A percentile compares a stretch with the other conserved stretches of the same genome.
phyloP scores from a whole-genome alignment of 1,140 invertebrate species.

The Drosophila takahashii region DNA sequence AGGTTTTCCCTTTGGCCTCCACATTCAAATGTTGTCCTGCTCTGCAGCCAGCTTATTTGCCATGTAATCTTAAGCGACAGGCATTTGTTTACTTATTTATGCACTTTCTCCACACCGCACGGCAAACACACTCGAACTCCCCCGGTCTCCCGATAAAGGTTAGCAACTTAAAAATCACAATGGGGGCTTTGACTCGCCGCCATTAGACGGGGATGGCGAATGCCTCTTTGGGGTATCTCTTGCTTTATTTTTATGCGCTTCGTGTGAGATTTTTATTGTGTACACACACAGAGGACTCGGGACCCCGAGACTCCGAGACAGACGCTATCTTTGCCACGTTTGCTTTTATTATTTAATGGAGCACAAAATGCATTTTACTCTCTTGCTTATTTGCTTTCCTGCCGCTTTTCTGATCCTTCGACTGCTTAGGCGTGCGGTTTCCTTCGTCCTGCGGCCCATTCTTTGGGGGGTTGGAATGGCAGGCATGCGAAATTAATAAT shows the following conservation, averaged over 20 bases:
- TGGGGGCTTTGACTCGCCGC: slow-evolving; percentile 72
- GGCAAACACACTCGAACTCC: slow-evolving; percentile 11
- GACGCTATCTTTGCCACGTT: slow-evolving; percentile 77
- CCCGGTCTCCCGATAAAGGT: slow-evolving; percentile 44
- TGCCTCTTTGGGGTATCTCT: slow-evolving; percentile 43
- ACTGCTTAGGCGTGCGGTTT: slow-evolving; percentile 35
- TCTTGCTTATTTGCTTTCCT: slow-evolving; percentile 35
- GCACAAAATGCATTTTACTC: slow-evolving; percentile 80
- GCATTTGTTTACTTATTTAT: slow-evolving; percentile 83
- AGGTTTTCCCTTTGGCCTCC: slow-evolving; percentile 38
- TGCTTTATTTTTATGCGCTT: slow-evolving; percentile 81
- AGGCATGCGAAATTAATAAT: slow-evolving; percentile 76
- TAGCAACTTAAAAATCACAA: slow-evolving; percentile 81
- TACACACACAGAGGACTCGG: slow-evolving; percentile 58
- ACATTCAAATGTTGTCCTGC: slow-evolving; percentile 78
- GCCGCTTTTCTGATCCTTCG: slow-evolving; percentile 13
- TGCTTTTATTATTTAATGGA: slow-evolving; percentile 84
- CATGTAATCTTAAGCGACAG: slow-evolving; percentile 83
- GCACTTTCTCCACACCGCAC: slow-evolving; percentile 61
- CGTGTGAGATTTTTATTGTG: slow-evolving; percentile 83
- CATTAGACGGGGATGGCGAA: slow-evolving; percentile 60
- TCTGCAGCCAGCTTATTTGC: slow-evolving; percentile 69
- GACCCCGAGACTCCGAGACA: slow-evolving; percentile 46
- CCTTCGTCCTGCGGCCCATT: slow-evolving; percentile 3
- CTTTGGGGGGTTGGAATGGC: neutral